Percentiles rank a stretch among this genome's conserved stretches.
Conservation (phyloP, 1,140 invertebrate genomes). For the Drosophila watanabei region DNA sequence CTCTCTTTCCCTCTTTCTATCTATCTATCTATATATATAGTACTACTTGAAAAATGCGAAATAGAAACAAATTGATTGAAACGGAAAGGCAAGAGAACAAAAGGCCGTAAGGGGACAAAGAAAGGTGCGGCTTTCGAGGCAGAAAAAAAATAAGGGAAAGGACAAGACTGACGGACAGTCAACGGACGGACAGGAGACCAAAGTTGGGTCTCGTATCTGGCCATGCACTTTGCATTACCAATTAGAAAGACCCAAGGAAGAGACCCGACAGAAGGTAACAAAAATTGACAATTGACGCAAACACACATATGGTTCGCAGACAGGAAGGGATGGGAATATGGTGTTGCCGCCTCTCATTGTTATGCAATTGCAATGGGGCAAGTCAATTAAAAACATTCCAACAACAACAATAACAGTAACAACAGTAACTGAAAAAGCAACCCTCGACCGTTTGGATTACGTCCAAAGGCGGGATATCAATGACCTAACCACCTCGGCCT, state of each 20-base stretch:
- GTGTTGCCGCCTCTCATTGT: constrained; percentile 55
- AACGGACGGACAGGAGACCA: background rate
- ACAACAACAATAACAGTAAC: constrained; percentile 10
- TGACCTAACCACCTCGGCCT: constrained; percentile 68
- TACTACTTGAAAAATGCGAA: constrained; percentile 50
- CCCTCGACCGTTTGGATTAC: constrained; percentile 63
- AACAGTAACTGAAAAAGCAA: constrained; percentile 5
- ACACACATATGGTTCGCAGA: constrained; percentile 8
- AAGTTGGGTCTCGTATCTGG: constrained; percentile 31
- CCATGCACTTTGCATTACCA: constrained; percentile 79
- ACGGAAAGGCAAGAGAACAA: constrained; percentile 23
- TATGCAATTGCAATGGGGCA: constrained; percentile 75
- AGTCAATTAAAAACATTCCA: constrained; percentile 77
- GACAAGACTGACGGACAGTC: constrained; percentile 12
- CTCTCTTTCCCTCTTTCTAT: too few relatives aligned
- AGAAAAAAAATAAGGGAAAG: constrained; percentile 32
- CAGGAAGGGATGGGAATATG: constrained; percentile 30
- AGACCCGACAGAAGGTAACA: constrained; percentile 41
- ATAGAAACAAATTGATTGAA: constrained; percentile 70
- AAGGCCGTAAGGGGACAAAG: constrained; percentile 26
- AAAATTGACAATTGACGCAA: constrained; percentile 73
- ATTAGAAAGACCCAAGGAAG: constrained; percentile 54
- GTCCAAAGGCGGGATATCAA: constrained; percentile 76
- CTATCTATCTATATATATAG: too few relatives aligned
- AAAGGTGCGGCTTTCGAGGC: constrained; percentile 16